These are phyloP conservation scores for Cepphus grylle DNA, from an alignment of 2,113 vertebrate genomes.

Conservation along the genomic window DNA sequence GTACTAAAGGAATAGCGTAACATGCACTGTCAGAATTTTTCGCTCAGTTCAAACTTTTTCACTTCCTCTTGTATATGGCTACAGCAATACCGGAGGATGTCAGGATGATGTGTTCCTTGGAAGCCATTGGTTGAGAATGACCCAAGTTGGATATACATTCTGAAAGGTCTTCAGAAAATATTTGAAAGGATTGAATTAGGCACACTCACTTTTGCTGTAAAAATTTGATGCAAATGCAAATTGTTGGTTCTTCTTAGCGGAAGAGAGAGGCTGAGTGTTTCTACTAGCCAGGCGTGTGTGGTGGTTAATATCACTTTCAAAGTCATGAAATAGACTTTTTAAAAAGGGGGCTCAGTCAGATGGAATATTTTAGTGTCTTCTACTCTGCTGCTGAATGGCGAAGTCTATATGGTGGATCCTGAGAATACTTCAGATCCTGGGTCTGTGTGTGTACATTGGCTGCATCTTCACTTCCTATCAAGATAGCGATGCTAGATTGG, in stretches of 20 bases:
- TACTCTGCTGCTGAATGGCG: background rate
- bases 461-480: background rate
- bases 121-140: background rate
- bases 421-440: background rate
- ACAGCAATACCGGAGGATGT: background rate
- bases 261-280: background rate
- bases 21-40: background rate
- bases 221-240: background rate
- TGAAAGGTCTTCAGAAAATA: background rate
- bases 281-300: background rate
- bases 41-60: background rate
- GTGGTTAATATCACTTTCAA: background rate
- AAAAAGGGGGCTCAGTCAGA: fast-evolving
- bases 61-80: background rate
- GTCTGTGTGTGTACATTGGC: background rate
- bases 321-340: background rate
- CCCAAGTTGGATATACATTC: background rate
- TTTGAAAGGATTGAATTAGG: background rate
- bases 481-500: background rate
- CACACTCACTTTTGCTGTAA: background rate
- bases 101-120: background rate
- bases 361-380: background rate
- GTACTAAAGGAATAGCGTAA: background rate
- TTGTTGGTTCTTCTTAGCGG: background rate
- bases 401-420: background rate